These are phyloP conservation scores for Willowsia nigromaculata DNA, from an alignment of 2,888 invertebrate species.

Conservation along the genomic window DNA sequence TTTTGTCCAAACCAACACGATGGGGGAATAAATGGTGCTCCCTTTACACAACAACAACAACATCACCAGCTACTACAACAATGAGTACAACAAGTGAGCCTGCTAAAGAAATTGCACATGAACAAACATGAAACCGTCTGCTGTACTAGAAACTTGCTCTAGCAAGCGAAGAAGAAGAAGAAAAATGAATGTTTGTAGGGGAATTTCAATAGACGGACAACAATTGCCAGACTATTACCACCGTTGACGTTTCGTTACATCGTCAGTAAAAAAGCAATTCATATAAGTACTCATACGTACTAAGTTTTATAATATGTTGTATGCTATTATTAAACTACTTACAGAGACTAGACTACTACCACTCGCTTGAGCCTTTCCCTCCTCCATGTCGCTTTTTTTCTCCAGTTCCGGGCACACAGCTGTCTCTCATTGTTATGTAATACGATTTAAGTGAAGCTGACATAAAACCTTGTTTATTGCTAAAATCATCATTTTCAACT, in stretches of 20 bases:
- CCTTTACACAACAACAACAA: neutral
- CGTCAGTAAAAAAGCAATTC: neutral
- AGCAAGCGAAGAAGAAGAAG: neutral
- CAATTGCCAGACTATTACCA: neutral
- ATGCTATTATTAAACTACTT: neutral
- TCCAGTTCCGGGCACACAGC: neutral
- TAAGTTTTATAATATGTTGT: neutral
- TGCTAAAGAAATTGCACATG: neutral
- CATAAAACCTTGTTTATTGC: constrained; percentile 69
- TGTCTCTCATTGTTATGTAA: constrained; percentile 55
- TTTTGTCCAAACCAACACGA: neutral
- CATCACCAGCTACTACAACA: neutral
- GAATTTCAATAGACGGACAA: neutral
- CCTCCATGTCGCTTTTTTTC: neutral
- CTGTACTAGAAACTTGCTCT: neutral
- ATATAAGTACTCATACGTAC: neutral
- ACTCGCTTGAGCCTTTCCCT: neutral
- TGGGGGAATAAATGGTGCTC: neutral
- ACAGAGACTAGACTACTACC: neutral
- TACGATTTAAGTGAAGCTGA: constrained; percentile 64
- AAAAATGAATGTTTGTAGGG: neutral
- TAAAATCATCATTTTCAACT: constrained; percentile 16
- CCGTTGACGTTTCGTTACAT: neutral
- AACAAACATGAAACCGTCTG: neutral
- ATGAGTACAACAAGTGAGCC: neutral